phyloP scores from a whole-genome alignment of 2,797 vertebrate genomes.

The Dendrocincla tyrannina region DNA sequence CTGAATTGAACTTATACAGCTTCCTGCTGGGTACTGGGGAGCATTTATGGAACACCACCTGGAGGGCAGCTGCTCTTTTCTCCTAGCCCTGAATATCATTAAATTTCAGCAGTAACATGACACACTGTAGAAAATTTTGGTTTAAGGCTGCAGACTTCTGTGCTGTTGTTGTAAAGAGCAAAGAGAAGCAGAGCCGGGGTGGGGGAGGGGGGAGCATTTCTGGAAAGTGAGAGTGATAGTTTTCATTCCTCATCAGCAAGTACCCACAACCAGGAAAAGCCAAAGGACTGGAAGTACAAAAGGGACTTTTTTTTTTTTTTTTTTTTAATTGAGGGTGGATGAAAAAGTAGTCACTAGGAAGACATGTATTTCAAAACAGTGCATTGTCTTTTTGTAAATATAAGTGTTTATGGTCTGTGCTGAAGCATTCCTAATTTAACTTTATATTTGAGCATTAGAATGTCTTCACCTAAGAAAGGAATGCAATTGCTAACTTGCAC shows the following conservation, averaged over 20 bases:
- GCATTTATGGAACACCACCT: slow-evolving; percentile 70
- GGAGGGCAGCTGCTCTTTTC: slow-evolving; percentile 74
- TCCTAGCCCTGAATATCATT: slow-evolving; percentile 71
- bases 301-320: fast-evolving
- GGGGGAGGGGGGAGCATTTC: neutral
- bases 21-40: slow-evolving; percentile 69
- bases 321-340: fast-evolving
- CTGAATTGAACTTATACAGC: slow-evolving; percentile 69
- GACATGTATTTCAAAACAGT: neutral
- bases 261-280: neutral
- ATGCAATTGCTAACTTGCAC: neutral
- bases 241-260: slow-evolving; percentile 6
- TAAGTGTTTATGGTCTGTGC: neutral
- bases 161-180: neutral
- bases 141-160: slow-evolving; percentile 8
- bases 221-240: neutral
- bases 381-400: neutral
- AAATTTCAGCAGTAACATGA: slow-evolving; percentile 58
- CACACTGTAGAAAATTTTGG: slow-evolving; percentile 47
- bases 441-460: neutral
- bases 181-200: neutral
- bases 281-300: neutral
- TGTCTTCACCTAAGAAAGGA: neutral
- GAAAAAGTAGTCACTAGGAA: neutral
- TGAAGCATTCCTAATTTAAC: neutral